Evolutionary conservation across 2,888 invertebrate genomes (phyloP).

Genomic region (Patella caerulea): DNA sequence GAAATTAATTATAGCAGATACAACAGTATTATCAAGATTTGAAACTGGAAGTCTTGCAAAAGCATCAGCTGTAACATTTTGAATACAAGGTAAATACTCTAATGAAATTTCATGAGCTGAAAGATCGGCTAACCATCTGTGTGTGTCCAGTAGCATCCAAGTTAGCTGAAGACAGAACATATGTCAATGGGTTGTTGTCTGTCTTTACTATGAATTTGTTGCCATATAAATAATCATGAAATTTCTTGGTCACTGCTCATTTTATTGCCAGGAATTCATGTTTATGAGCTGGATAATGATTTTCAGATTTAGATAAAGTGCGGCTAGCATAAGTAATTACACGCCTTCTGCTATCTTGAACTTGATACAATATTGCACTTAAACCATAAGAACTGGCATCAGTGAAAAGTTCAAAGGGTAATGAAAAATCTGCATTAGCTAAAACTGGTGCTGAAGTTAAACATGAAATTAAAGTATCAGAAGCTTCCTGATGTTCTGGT

Average conservation of each 20-base stretch:
- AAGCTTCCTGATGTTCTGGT: conserved; percentile 12
- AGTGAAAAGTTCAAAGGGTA: too few relatives aligned
- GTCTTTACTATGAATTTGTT: conserved; percentile 30
- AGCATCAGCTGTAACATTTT: conserved; percentile 37
- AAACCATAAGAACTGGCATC: too few relatives aligned
- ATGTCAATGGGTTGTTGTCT: conserved; percentile 36
- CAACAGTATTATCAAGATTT: neutral
- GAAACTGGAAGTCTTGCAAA: conserved; percentile 32
- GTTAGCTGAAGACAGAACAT: conserved; percentile 31
- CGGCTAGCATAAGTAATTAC: too few relatives aligned
- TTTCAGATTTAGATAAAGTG: too few relatives aligned
- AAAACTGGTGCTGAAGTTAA: neutral
- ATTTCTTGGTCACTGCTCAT: conserved; percentile 30
- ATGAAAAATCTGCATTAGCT: too few relatives aligned
- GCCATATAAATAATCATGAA: conserved; percentile 15
- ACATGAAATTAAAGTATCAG: neutral
- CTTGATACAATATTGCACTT: too few relatives aligned
- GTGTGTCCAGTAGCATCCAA: conserved; percentile 34
- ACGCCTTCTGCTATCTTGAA: too few relatives aligned
- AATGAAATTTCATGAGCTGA: conserved; percentile 32
- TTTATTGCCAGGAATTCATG: neutral
- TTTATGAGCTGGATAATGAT: neutral
- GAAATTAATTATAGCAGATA: conserved; percentile 13
- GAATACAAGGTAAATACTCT: conserved; percentile 31
- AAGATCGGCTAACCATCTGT: conserved; percentile 32